Evolutionary conservation across 2,113 vertebrate genomes (phyloP).

Genomic region (Gavia stellata): DNA sequence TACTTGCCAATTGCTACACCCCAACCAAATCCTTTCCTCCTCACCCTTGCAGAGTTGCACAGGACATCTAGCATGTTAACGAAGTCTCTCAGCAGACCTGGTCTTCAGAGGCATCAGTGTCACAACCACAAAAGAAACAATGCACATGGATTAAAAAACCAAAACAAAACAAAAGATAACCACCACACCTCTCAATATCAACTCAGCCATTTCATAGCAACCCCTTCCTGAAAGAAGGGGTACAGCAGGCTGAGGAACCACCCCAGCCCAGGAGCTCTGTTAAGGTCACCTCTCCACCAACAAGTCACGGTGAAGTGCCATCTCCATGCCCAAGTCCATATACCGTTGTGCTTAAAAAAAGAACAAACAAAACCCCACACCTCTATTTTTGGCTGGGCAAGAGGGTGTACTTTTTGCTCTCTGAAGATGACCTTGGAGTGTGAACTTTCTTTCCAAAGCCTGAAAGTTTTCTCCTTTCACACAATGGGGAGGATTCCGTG

Average conservation of each 20-base stretch:
- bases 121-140: neutral
- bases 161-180: neutral
- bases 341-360: neutral
- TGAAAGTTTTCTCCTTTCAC: neutral
- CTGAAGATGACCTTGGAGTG: neutral
- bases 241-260: neutral
- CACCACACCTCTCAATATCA: neutral
- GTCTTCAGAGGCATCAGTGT: neutral
- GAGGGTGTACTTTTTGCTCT: neutral
- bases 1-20: neutral
- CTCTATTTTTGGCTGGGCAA: neutral
- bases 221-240: neutral
- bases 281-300: neutral
- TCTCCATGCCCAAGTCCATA: neutral
- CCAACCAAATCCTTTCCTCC: neutral
- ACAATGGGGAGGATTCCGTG: neutral
- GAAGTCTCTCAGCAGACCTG: neutral
- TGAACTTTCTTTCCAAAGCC: neutral
- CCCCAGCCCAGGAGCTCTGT: neutral
- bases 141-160: neutral
- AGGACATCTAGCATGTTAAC: neutral
- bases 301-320: neutral
- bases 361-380: neutral
- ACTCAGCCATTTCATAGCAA: neutral
- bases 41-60: neutral